These are phyloP conservation scores for Erebia epiphron DNA, from an alignment of 2,888 invertebrate species.

Conservation along the genomic window DNA sequence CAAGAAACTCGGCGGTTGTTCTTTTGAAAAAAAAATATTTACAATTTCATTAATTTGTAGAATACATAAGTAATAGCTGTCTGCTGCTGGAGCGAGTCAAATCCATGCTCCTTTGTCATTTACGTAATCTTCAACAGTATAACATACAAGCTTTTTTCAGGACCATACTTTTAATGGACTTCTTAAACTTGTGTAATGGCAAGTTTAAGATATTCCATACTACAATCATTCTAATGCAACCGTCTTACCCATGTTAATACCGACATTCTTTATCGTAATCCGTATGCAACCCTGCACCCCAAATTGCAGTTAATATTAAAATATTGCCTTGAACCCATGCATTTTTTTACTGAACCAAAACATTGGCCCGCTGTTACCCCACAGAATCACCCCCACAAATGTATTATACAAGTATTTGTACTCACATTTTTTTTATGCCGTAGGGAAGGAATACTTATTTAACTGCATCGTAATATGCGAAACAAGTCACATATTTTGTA, in stretches of 20 bases:
- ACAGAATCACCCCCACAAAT: conserved; percentile 67
- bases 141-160: too few relatives aligned
- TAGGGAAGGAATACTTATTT: conserved; percentile 63
- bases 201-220: conserved; percentile 27
- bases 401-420: conserved; percentile 79
- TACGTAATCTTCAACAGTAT: too few relatives aligned
- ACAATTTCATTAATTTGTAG: too few relatives aligned
- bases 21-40: too few relatives aligned
- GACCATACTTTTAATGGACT: too few relatives aligned
- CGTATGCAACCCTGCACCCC: conserved; percentile 68
- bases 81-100: too few relatives aligned
- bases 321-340: conserved; percentile 77
- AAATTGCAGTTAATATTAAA: conserved; percentile 81
- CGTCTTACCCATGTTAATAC: conserved; percentile 53
- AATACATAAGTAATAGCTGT: too few relatives aligned
- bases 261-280: conserved; percentile 51
- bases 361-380: conserved; percentile 69
- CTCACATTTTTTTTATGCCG: conserved; percentile 65
- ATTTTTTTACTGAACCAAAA: conserved; percentile 78
- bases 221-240: conserved; percentile 27
- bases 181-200: too few relatives aligned
- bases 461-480: conserved; percentile 59
- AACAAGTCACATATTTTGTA: conserved; percentile 47
- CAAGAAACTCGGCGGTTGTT: too few relatives aligned
- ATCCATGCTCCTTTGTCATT: too few relatives aligned